Evolutionary conservation across 2,888 invertebrate species (phyloP).

Genomic region (Serripes groenlandicus): DNA sequence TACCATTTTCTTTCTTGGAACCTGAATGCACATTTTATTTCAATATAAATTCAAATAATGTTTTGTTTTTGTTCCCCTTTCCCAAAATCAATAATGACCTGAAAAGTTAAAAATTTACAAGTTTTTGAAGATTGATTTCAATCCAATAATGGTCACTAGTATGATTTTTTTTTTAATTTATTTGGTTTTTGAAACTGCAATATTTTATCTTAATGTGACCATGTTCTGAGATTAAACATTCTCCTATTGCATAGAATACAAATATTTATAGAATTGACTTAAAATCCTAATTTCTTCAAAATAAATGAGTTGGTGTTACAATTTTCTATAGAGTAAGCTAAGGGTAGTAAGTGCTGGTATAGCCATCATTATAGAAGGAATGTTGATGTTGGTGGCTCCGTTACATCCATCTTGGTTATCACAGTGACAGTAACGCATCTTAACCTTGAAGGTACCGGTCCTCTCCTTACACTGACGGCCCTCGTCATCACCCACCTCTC

Average conservation of each 20-base stretch:
- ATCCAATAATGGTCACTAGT: no score
- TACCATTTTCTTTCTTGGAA: no score
- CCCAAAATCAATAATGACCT: no score
- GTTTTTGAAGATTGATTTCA: no score
- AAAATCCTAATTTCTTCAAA: background rate
- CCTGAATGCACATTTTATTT: no score
- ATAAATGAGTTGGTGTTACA: conserved; percentile 41
- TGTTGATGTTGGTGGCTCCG: conserved; percentile 53
- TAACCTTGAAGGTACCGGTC: conserved; percentile 84
- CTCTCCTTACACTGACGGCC: conserved; percentile 85
- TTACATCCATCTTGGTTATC: conserved; percentile 87
- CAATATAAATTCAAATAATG: no score
- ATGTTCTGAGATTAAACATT: background rate
- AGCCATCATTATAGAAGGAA: conserved; percentile 49
- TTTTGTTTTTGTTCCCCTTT: no score
- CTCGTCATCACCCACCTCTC: conserved; percentile 84
- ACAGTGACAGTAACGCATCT: conserved; percentile 86
- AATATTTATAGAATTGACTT: background rate
- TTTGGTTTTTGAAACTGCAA: no score
- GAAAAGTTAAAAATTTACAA: no score
- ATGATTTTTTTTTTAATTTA: no score
- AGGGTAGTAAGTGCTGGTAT: conserved; percentile 53
- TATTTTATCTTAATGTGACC: background rate
- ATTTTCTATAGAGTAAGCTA: conserved; percentile 51
- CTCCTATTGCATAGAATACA: background rate